Base-by-base conservation (phyloP, 2,888 invertebrate genomes). In the Malachius bipustulatus region DNA sequence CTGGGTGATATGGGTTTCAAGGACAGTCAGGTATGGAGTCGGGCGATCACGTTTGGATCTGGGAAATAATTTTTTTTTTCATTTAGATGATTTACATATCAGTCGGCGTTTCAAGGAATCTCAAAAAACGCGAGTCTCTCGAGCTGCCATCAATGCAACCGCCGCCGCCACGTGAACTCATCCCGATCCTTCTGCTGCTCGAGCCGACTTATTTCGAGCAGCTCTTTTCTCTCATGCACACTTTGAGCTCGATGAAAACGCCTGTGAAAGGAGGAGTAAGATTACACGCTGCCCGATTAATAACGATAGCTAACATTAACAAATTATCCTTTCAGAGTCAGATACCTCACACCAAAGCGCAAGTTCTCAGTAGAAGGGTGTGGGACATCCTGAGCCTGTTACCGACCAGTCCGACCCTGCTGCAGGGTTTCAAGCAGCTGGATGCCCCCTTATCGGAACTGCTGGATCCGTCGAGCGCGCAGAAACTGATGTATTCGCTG, bases 301-400 rank as follows among this genome's bases (percentile, higher is more conserved):
- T 30, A 15, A 14, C 14, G n/a, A n/a, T n/a, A n/a, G n/a, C n/a
- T n/a, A n/a, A n/a, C n/a, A n/a, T n/a, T n/a, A n/a, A n/a, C 26
- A 34, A 14, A 4, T 42, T 35, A 43, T 39, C 16, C 53, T 56
- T 16, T 26, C 61, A 81, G 72, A 73, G 76, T 42, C 70, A 70
- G 16, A 68, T 80, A 39, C 77, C 84, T 0, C 84, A 88, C 50
- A 85, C 84, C 2, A 88, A 85, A 64, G 89, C 90, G 0, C 88
- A 90, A 57, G 74, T 89, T 0, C 62, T 93, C 32, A 93, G 93
- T 0, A 72, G 93, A 16, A 74, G 90, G 28, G 91, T 94, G 0
- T 94, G 93, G 94, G 93, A 93, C 54, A 87, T 93, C 34, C 67
- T 94, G 14, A 90, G 89, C 56, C 73, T 93, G 42, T 67, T 94